phyloP scores from a whole-genome alignment of 2,888 invertebrate species.

The Drosophila lacicola region DNA sequence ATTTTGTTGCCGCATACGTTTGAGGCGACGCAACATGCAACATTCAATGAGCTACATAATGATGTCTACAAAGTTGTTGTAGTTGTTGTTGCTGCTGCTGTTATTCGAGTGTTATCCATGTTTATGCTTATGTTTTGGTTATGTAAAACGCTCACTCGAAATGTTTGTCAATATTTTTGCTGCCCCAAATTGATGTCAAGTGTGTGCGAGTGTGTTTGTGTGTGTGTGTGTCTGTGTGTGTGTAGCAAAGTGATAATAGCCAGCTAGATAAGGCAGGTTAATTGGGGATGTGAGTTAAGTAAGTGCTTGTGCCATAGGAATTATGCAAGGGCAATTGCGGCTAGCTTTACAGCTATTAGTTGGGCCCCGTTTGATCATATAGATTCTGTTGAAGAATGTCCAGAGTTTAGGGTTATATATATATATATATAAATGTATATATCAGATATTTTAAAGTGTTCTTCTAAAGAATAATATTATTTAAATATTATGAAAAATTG shows the following conservation, averaged over 20 bases:
- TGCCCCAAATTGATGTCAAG: conserved; percentile 59
- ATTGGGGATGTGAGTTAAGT: conserved; percentile 35
- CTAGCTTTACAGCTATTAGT: conserved; percentile 5
- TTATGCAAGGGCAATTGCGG: conserved; percentile 21
- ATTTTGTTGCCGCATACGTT: conserved; percentile 38
- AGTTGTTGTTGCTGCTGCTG: neutral
- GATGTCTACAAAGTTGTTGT: conserved; percentile 19
- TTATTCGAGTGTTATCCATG: conserved; percentile 20
- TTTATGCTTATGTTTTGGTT: conserved; percentile 26
- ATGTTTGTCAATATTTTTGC: conserved; percentile 59
- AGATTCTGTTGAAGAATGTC: neutral
- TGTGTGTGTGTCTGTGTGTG: conserved; percentile 5
- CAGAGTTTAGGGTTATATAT: no score
- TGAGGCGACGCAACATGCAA: conserved; percentile 25
- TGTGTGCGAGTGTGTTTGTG: conserved; percentile 4
- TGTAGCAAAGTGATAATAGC: conserved; percentile 28
- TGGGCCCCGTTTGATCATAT: conserved; percentile 3
- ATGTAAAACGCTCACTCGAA: conserved; percentile 53
- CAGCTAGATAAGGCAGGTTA: conserved; percentile 41
- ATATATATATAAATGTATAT: no score
- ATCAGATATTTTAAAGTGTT: neutral
- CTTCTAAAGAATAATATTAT: neutral
- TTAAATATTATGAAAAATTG: neutral
- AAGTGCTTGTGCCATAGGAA: conserved; percentile 14
- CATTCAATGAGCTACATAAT: conserved; percentile 11